Evolutionary conservation across 2,888 invertebrate species (phyloP), one percentile per base, ranked within the genome.

Genomic region (Lottia gigantea): DNA sequence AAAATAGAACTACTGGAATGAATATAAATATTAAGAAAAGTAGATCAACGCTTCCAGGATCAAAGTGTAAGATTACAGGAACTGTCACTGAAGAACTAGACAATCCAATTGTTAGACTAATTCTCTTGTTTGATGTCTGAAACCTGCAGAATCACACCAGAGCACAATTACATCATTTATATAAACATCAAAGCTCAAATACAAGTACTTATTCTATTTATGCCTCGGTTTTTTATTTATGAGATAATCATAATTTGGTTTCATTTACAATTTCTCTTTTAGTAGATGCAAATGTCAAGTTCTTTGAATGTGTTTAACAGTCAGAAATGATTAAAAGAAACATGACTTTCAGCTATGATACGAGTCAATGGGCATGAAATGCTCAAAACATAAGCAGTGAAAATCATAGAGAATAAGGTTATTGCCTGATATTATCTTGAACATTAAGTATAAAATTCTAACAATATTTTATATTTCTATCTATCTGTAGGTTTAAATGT

Each of bases 221-320:
- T 55, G 55, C 55, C 55, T 55, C 23, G 4, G 23, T 55, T 11
- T 40, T 14, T 55, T 55, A 55, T 55, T 55, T 55, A 55, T 55
- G 55, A 55, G 55, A 55, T 55, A 23, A 23, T 55, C 19, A 55
- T 55, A 55, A 12, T 55, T 55, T 55, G 40, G 40, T 55, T 55
- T 55, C 55, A 55, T 55, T 23, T 19, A 19, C 55, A 55, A 40
- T 19, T 23, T 23, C 11, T 23, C 55, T 23, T n/a, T 12, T 23
- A 14, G 19, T 23, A 55, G 55, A 55, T 12, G 12, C 19, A 55
- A 55, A 55, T 55, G 55, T 55, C 23, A 55, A 55, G 55, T 55
- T 55, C 19, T 55, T 55, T 23, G 19, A 23, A 55, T 55, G 19
- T 23, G 19, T 55, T 23, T 11, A 23, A 23, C 55, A 23, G 55